phyloP scores from a whole-genome alignment of 2,113 vertebrate species.

The Neomonachus schauinslandi region DNA sequence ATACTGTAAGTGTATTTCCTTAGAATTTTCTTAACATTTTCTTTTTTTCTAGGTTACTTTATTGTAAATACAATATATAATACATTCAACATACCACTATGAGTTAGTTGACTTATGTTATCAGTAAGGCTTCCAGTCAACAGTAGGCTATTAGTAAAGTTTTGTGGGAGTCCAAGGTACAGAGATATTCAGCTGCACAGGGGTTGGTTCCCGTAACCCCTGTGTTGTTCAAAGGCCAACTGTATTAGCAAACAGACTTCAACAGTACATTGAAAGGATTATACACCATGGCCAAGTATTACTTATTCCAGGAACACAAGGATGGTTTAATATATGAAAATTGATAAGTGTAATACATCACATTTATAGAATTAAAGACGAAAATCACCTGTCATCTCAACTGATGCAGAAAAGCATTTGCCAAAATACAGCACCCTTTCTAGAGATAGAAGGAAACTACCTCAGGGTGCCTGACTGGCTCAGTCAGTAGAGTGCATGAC shows the following conservation, averaged over 20 bases:
- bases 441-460: not conserved
- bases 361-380: not conserved
- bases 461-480: not conserved
- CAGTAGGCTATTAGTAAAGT: not conserved
- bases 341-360: not conserved
- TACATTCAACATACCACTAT: not conserved
- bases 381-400: not conserved
- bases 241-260: not conserved
- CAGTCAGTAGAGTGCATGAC: not conserved
- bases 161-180: not conserved
- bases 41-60: not conserved
- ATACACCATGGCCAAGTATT: not conserved
- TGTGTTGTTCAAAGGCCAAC: not conserved
- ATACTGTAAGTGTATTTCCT: not conserved
- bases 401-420: not conserved
- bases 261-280: not conserved
- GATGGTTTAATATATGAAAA: not conserved
- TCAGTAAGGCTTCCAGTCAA: not conserved
- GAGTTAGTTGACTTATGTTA: not conserved
- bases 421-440: not conserved
- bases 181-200: not conserved
- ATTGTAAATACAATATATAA: not conserved
- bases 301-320: slow-evolving; percentile 1
- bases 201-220: not conserved
- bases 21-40: not conserved